phyloP scores from a whole-genome alignment of 1,140 invertebrate genomes.

The Dryas iulia region DNA sequence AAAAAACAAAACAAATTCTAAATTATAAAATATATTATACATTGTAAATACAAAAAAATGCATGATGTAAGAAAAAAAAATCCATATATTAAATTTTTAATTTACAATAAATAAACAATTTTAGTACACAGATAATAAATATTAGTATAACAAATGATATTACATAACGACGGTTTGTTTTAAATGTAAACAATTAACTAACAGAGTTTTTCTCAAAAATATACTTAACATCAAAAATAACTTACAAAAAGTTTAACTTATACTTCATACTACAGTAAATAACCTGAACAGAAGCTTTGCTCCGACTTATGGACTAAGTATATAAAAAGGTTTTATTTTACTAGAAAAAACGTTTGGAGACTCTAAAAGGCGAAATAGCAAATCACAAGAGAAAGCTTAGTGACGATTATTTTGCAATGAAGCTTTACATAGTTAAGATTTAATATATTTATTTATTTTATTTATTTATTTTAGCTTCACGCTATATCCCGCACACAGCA shows the following conservation, averaged over 20 bases:
- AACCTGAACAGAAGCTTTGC: conserved; percentile 61
- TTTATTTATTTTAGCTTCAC: too few species aligned
- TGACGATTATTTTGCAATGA: conserved; percentile 25
- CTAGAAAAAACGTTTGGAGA: conserved; percentile 51
- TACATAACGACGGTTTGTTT: conserved; percentile 6
- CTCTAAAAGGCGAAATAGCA: conserved; percentile 70
- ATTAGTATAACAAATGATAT: conserved; percentile 11
- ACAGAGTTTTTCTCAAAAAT: conserved; percentile 29
- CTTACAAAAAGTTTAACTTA: conserved; percentile 17
- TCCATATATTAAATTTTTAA: conserved; percentile 9
- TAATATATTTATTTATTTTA: too few species aligned
- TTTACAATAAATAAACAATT: not conserved
- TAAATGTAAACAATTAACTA: conserved; percentile 19
- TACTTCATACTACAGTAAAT: conserved; percentile 23
- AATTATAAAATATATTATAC: too few species aligned
- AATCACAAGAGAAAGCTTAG: conserved; percentile 71
- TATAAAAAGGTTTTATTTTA: conserved; percentile 58
- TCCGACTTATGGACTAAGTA: conserved; percentile 54
- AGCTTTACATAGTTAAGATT: not conserved
- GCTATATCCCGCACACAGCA: too few species aligned
- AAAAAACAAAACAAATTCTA: conserved; percentile 2
- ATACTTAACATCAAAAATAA: conserved; percentile 21
- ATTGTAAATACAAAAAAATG: too few species aligned
- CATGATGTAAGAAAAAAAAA: too few species aligned
- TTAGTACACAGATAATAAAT: conserved; percentile 18